phyloP scores from a whole-genome alignment of 2,113 vertebrate genomes.

The Aythya baeri region DNA sequence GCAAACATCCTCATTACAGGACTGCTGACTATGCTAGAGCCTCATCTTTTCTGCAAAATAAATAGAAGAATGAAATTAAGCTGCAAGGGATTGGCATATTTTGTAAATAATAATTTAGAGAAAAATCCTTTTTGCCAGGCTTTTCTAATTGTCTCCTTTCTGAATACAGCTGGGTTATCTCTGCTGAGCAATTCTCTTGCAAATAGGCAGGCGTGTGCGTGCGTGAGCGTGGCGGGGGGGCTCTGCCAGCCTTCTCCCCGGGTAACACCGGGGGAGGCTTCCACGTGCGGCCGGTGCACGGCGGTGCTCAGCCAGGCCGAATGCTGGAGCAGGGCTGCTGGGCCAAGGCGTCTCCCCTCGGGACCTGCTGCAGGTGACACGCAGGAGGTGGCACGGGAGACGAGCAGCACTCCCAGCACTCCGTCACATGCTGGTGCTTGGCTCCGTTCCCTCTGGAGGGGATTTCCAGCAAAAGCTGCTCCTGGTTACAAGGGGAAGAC shows the following conservation, averaged over 20 bases:
- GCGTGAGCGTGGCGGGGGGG: accelerated
- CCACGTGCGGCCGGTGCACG: accelerated
- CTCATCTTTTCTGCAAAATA: neutral
- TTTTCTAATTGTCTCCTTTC: neutral
- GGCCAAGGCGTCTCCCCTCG: neutral
- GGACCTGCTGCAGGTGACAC: neutral
- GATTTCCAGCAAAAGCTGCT: neutral
- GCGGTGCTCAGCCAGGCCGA: neutral
- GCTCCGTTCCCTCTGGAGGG: neutral
- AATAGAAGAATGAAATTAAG: neutral
- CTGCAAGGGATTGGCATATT: neutral
- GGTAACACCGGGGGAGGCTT: too few relatives aligned
- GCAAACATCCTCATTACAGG: neutral
- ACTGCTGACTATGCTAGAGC: neutral
- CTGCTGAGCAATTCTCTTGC: neutral
- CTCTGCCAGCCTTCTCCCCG: neutral
- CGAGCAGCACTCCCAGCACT: neutral
- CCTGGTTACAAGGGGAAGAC: neutral
- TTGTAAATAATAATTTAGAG: neutral
- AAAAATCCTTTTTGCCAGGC: neutral
- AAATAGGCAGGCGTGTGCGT: accelerated
- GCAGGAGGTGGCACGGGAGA: neutral
- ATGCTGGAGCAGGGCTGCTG: neutral
- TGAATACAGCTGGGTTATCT: neutral
- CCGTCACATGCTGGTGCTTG: neutral